Evolutionary conservation across 2,113 vertebrate species (phyloP), one percentile per base, ranked within the genome.

Genomic region (Bucco capensis): DNA sequence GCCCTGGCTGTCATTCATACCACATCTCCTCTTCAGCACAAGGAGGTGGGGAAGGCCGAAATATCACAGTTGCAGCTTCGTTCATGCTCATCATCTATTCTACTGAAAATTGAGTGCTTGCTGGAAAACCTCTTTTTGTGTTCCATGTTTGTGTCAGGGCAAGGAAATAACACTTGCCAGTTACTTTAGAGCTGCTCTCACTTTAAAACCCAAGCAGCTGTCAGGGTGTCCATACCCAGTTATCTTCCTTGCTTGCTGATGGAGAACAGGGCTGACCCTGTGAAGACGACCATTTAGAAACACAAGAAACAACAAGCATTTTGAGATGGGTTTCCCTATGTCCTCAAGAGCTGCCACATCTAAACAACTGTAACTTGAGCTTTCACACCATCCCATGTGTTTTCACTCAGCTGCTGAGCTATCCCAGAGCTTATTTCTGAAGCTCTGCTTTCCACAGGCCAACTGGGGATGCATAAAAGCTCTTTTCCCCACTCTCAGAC

Each of bases 211-310:
- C 24, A 79, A 81, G 35, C 35, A n/a, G 40, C 22, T 70, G 27
- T 73, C 38, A 71, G 27, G 23, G 28, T 25, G 33, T 60, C 54
- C 27, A 50, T 21, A 44, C 8, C 12, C n/a, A 56, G 30, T 70
- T 56, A 60, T 12, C 33, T n/a, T 71, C 71, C 54, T 69, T 61
- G 50, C 51, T 73, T 38, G 37, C 54, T 31, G 57, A 61, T 19
- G 8, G 53, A 56, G 24, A 78, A 72, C 14, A 72, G 40, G 65
- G 31, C n/a, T 62, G 49, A 73, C 37, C 19, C 28, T 13, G 17
- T 46, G 53, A 92, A 89, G 37, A 86, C 42, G 73, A 74, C 66
- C 46, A n/a, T 58, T 70, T 22, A 54, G 31, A 75, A 90, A 75
- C 13, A 67, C 0, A 8, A 46, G 54, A 81, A 74, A 72, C 53